Evolutionary conservation across 2,797 vertebrate genomes (phyloP), one percentile per base, ranked within the genome.

Genomic region (Micromesistius poutassou): DNA sequence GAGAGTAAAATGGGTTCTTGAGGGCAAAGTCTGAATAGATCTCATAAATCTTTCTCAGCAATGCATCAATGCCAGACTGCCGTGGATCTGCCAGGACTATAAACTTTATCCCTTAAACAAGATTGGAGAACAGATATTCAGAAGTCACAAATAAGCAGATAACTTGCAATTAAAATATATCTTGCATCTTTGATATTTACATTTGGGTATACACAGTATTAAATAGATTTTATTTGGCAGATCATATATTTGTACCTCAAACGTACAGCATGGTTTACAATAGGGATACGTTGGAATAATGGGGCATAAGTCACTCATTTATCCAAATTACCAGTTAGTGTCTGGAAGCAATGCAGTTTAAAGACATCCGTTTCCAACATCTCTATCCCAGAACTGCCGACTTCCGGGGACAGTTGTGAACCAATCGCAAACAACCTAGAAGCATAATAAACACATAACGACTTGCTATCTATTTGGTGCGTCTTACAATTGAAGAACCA

Each of bases 1-100:
- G 87, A 4, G 98, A 99, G 79, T 99, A 99, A 89, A 99, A 99
- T 0, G 98, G 98, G 85, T 99, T 99, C 92, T 99, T 99, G 77
- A 99, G 94, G 8, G 98, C 98, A 33, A 95, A 99, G 90, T 99
- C 98, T 1, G 98, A 99, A 86, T 99, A 99, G 79, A 99, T 97
- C 91, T 99, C 98, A 28, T 99, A 99, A 87, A 99, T 97, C 92
- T 99, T 99, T 86, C 95, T 95, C 71, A 99, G 92, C 30, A 99
- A 93, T 1, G 95, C 86, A 12, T 99, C 98, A 14, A 98, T 97
- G 3, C 97, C 97, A 0, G 97, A 93, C 82, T 99, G 98, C 4
- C 97, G 94, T 1, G 97, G 98, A 85, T 99, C 98, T 30, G 97
- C 95, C 62, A 99, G 85, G 25, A 99, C 96, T 42, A 99, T 95